Evolutionary conservation across 1,140 invertebrate genomes (phyloP), one percentile per base, ranked within the genome.

Genomic region (Tyrophagus putrescentiae): DNA sequence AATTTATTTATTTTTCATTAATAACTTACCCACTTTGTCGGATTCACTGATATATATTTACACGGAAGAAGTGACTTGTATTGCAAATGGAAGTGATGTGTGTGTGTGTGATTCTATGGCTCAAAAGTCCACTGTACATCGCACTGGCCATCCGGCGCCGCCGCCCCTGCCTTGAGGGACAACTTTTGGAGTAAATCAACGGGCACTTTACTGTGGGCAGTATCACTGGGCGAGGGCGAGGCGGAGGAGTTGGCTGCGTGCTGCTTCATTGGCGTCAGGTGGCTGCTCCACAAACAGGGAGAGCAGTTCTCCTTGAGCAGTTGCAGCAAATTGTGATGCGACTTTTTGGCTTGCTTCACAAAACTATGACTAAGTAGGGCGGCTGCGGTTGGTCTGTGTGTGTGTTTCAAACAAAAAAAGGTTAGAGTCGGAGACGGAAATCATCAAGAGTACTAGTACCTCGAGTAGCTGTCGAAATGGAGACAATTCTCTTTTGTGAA

Each of bases 311-410:
- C 45, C 31, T 48, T 21, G 6, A 57, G 7, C 21, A 57, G 44
- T 57, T 13, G n/a, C 11, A 57, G 23, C 13, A 7, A 50, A 28
- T 59, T 42, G 21, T 45, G 27, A 78, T 62, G 45, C 34, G 60
- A 60, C 45, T 69, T 69, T 48, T 67, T 67, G 21, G 68, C 52
- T 60, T 72, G 70, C 70, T 85, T 87, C 66, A 88, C 83, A 71
- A 87, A 87, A 7, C 78, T 72, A 69, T 90, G 85, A 54, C 72
- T 77, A 21, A 85, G 70, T 39, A 88, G 70, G 65, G 65, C 64
- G 4, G 60, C 27, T 18, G 71, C 70, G 42, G 65, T 66, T 28
- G 72, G 72, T 57, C 71, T 71, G 60, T 28, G 62, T 57, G 60
- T 42, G 60, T 36, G 57, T 31, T 36, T n/a, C 29, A 33, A 21